Evolutionary conservation across 2,113 vertebrate genomes (phyloP), one percentile per base, ranked within the genome.

Genomic region (Sciurus niger): DNA sequence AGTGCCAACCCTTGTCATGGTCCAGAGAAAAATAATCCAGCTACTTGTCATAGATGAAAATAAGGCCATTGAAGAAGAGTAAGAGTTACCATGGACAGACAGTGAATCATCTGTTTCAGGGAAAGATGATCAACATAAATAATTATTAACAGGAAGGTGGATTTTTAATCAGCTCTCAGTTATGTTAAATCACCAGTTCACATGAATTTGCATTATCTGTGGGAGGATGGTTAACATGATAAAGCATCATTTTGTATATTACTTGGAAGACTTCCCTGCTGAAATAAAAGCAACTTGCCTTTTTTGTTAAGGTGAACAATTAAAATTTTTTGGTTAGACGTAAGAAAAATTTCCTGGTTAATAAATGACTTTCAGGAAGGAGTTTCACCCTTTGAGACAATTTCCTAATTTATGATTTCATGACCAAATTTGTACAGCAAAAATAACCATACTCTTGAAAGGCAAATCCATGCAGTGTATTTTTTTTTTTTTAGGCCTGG

Each of bases 391-490:
- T 77, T 25, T 73, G n/a, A 78, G 70, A 58, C n/a, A 80, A 20
- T 63, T 88, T 80, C 16, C 46, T 93, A 67, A 65, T 89, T 86
- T 89, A 46, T 89, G 34, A 86, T 43, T 90, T 78, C 67, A 73
- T 90, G 70, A 17, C 24, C 43, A 95, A 89, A 8, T 74, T 40
- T 89, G 13, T 84, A 87, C 89, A 91, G 70, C 48, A 95, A 76
- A 95, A 97, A 89, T 89, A 96, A 89, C 28, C 70, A 79, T 40
- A 65, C 20, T 74, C 65, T 96, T 73, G n/a, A 96, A 93, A 94
- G 86, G 70, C 40, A 84, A 51, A 43, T 73, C 46, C 84, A 93
- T 60, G 60, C 63, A 90, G 79, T 92, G 20, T 60, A 6, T 84
- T 70, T 89, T 80, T 40, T 40, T 40, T 40, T 40, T 93, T 79